Percentiles rank a stretch among this genome's conserved stretches.
phyloP scores from a whole-genome alignment of 2,113 vertebrate genomes.

The Xyrauchen texanus region DNA sequence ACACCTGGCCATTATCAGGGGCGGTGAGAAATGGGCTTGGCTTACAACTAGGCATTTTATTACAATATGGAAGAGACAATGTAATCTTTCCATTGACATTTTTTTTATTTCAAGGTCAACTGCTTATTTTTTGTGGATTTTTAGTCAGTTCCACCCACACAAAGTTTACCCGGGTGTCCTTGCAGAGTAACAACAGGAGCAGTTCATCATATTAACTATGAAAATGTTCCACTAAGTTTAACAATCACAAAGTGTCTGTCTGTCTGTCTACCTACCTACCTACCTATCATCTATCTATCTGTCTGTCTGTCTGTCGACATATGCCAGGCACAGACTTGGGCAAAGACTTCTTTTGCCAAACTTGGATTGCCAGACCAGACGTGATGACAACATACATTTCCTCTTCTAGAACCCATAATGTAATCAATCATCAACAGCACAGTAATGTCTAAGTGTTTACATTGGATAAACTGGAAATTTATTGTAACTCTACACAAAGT shows the following conservation, averaged over 20 bases:
- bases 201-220: no score
- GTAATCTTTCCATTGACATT: neutral
- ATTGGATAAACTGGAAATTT: conserved; percentile 12
- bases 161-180: no score
- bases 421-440: conserved; percentile 7
- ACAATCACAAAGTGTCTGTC: no score
- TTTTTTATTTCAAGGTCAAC: neutral
- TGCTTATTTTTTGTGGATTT: no score
- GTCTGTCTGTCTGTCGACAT: neutral
- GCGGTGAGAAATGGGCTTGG: conserved; percentile 20
- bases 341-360: neutral
- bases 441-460: neutral
- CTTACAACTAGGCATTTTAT: neutral
- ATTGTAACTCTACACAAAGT: conserved; percentile 3
- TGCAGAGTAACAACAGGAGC: no score
- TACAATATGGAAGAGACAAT: conserved; percentile 9
- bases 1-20: conserved; percentile 31
- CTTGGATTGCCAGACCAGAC: neutral
- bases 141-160: no score
- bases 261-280: no score
- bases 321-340: neutral
- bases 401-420: conserved; percentile 25
- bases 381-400: conserved; percentile 2
- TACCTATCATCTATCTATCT: neutral
- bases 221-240: no score